Conservation (phyloP, 2,797 vertebrate species). For the Rhynchonycteris naso region DNA sequence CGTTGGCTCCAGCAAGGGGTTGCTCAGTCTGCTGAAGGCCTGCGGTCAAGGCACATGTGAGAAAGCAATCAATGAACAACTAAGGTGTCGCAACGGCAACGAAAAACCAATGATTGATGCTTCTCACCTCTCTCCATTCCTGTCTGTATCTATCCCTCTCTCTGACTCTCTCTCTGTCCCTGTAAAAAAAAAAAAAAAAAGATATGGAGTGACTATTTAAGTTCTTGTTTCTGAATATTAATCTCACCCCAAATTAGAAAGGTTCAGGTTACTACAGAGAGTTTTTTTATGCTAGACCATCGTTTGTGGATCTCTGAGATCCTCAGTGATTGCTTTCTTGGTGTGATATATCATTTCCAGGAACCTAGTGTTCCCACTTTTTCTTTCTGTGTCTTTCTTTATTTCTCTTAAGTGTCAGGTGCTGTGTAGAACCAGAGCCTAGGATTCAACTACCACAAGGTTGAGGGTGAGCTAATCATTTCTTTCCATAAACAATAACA, state of each 20-base stretch:
- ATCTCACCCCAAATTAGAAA: neutral
- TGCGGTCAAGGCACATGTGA: too few relatives aligned
- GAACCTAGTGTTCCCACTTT: neutral
- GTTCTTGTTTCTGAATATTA: neutral
- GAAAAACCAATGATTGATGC: too few relatives aligned
- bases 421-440: neutral
- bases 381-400: neutral
- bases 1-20: too few relatives aligned
- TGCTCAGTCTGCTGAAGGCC: too few relatives aligned
- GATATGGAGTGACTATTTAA: neutral
- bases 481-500: neutral
- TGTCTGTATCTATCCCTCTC: too few relatives aligned
- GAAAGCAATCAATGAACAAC: too few relatives aligned
- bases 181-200: too few relatives aligned
- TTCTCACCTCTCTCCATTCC: too few relatives aligned
- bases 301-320: neutral
- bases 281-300: neutral
- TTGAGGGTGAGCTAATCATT: neutral
- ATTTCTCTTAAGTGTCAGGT: neutral
- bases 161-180: too few relatives aligned
- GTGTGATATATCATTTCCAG: neutral
- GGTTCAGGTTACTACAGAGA: neutral
- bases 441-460: neutral
- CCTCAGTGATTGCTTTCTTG: neutral
- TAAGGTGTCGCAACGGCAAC: too few relatives aligned